Base-by-base conservation (phyloP, 2,888 invertebrate genomes). In the Asteroscopus sphinx region DNA sequence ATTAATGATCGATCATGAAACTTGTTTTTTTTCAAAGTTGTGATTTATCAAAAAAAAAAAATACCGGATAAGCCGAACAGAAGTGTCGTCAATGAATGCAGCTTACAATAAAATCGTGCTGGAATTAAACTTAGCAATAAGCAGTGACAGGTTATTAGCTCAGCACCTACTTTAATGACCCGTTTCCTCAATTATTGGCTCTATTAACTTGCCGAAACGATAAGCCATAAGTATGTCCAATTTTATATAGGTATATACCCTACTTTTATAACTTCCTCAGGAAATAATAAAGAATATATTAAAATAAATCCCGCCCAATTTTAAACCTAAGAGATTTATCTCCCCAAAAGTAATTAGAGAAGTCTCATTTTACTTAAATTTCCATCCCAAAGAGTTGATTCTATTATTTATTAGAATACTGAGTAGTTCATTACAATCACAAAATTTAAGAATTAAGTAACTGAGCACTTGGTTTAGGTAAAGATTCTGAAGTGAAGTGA, bases 331-430 rank as follows among this genome's bases (percentile, higher is more conserved):
- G 41, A 65, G 47, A 69, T 69, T 73, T 65, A 60, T 54, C 56
- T 74, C n/a, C 35, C 30, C 13, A 62, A 62, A 74, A 40, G 66
- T 57, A 66, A 73, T 73, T 70, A 73, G 16, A 58, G 25, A 44
- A 15, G 26, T 55, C 56, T 55, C 37, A 33, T 30, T 49, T 59
- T 47, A 40, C 37, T 63, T 65, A 54, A n/a, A 67, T 59, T 44
- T 65, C n/a, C 30, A 47, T 25, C 15, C 49, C 25, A 41, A 33
- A 37, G 56, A 56, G 37, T 40, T 45, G 12, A 45, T 44, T 51
- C 37, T n/a, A n/a, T n/a, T n/a, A n/a, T n/a, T 48, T 62, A 36
- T 59, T 48, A 62, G 54, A 63, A 59, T 67, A 30, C 54, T 39
- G 45, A 52, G 33, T 11, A 51, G 51, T 30, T 48, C 35, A 65